Base-by-base conservation (phyloP, 2,888 invertebrate genomes). In the Tenthredo notha region DNA sequence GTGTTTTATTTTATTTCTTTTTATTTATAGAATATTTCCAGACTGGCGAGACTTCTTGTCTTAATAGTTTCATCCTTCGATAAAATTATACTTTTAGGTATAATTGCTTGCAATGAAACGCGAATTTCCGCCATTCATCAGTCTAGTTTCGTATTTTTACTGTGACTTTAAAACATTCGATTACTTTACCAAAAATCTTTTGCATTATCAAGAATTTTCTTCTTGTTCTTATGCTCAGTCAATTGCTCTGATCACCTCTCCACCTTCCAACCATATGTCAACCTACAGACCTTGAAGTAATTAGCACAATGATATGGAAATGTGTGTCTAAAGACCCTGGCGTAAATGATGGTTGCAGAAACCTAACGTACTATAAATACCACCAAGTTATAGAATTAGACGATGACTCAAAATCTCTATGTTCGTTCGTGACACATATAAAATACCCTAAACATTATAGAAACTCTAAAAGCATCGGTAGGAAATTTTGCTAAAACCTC, bases 401-500 rank as follows among this genome's bases (percentile, higher is more conserved):
- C 33, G 33, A 33, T 29, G n/a, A 29, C 33, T 77, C 4, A n/a
- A 40, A 61, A 21, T n/a, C 12, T 15, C 25, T 80, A 21, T 61
- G 40, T n/a, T 77, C 29, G 77, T 29, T 33, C 18, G 29, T 77
- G 77, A 77, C 77, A 77, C 50, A 77, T 1, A 25, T n/a, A 0
- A 43, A 25, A 40, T 43, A 40, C 10, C 10, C 21, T 43, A n/a
- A 43, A 74, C 10, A 12, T 15, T 10, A 61, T 67, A 18, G 18
- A 18, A 75, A 40, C 15, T 9, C 74, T 74, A 40, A 25, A 10
- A 33, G 54, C 54, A 54, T 18, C n/a, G n/a, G 15, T 7, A 29
- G 40, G n/a, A n/a, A n/a, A n/a, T n/a, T n/a, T n/a, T 25, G 25
- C 25, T 40, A 61, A 61, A 80, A 61, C 40, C 80, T 80, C 65